Evolutionary conservation across 2,888 invertebrate species (phyloP).

Genomic region (Octonoba sinensis): DNA sequence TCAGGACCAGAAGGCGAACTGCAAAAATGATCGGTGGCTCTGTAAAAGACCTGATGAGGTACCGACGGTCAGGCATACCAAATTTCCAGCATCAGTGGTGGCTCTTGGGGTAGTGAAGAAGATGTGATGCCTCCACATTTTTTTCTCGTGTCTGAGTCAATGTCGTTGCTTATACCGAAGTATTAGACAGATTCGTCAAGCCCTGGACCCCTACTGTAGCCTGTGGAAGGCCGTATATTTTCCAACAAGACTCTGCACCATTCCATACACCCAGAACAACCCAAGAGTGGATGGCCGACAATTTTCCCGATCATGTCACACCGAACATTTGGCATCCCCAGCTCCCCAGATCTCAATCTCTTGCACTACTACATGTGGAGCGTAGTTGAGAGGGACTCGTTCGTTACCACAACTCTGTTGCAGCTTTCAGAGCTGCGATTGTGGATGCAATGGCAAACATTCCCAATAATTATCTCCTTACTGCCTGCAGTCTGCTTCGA

Average conservation of each 20-base stretch:
- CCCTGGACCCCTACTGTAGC: background rate
- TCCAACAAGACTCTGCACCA: conserved; percentile 10
- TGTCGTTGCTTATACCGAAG: background rate
- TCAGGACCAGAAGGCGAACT: conserved; percentile 1
- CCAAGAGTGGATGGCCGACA: conserved; percentile 5
- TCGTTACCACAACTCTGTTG: too few relatives aligned
- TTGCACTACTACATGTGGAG: background rate
- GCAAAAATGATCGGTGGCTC: background rate
- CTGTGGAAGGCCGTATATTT: too few relatives aligned
- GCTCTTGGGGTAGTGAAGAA: too few relatives aligned
- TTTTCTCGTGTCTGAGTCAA: background rate
- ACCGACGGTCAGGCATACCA: background rate
- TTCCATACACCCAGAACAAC: background rate
- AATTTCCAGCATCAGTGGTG: background rate
- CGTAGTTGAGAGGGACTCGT: background rate
- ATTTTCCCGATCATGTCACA: conserved; percentile 1
- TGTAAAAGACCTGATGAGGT: conserved; percentile 1
- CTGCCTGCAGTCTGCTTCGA: too few relatives aligned
- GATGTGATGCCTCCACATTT: too few relatives aligned
- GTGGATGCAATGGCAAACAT: too few relatives aligned
- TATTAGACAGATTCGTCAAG: background rate
- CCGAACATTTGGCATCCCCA: background rate
- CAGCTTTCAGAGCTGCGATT: too few relatives aligned
- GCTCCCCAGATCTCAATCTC: background rate
- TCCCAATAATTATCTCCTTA: too few relatives aligned